Conservation (phyloP, 2,888 invertebrate genomes). For the Lycophotia porphyrea region DNA sequence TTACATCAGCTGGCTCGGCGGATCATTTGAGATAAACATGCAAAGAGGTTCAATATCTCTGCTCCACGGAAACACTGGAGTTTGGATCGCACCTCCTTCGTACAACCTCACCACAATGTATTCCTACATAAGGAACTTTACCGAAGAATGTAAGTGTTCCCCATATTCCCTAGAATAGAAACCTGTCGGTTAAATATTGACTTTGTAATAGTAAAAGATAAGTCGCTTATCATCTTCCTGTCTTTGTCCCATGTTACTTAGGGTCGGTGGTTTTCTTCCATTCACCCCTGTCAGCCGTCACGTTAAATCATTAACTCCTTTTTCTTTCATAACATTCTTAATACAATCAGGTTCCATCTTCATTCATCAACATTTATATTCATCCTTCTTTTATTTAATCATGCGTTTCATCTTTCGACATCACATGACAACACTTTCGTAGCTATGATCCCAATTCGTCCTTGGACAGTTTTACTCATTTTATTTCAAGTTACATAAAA, state of each 20-base stretch:
- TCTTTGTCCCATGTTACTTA: background rate
- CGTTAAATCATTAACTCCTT: background rate
- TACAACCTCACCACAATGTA: constrained; percentile 88
- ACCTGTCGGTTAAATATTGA: constrained; percentile 6
- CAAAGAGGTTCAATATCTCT: constrained; percentile 91
- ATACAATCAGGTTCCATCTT: background rate
- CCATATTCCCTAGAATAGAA: background rate
- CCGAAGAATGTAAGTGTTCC: constrained; percentile 83
- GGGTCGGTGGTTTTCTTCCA: background rate
- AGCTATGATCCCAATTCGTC: background rate
- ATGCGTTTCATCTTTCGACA: background rate
- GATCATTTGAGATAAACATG: constrained; percentile 90
- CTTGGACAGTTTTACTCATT: background rate
- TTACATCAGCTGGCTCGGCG: constrained; percentile 88
- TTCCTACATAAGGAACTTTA: constrained; percentile 80
- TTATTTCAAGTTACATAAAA: background rate
- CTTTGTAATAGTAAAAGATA: constrained; percentile 7
- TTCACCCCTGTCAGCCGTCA: background rate
- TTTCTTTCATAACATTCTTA: background rate
- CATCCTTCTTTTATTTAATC: background rate
- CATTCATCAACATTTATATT: background rate
- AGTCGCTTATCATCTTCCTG: background rate
- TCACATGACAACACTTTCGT: background rate
- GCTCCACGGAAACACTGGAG: constrained; percentile 91
- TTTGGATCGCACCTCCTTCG: constrained; percentile 91